Base-by-base conservation (phyloP, 2,113 vertebrate genomes). In the Microcebus ravelobensis region DNA sequence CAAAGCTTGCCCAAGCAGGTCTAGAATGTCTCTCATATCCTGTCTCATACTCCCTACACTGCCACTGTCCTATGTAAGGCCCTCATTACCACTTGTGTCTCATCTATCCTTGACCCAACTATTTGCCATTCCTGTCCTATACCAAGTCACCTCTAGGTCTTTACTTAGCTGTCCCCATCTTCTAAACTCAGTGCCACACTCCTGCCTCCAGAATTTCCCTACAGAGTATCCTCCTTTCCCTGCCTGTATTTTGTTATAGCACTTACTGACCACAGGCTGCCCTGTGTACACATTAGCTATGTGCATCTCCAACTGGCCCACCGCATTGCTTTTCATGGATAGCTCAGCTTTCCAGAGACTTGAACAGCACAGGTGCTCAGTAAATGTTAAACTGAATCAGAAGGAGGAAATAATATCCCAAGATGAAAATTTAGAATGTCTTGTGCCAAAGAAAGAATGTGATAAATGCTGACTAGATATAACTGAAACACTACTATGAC, bases 361-460 rank as follows among this genome's bases (percentile, higher is more conserved):
- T 73, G 71, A 86, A 34, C 6, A 85, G 70, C 59, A 76, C 67
- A 89, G 50, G 18, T 3, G 8, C 48, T 77, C 18, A 59, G 68
- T 39, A 89, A 95, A 92, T n/a, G 20, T 6, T 67, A 71, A 96
- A 50, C 39, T 52, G 39, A 86, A 81, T 90, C 42, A 83, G 79
- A 45, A 84, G 21, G 39, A 86, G 17, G 29, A 93, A 73, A 81
- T 10, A 3, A 13, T 42, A 81, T 34, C 39, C 27, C 52, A 91
- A 85, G 31, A 55, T 57, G 48, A 91, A 96, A 96, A 94, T 48
- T 5, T 90, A 77, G 39, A 95, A 86, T 63, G 29, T 76, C 55
- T 42, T 88, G 1, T 48, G 63, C 55, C 50, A 90, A 3, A 90
- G 57, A 94, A 94, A 91, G 8, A 80, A 71, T 55, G n/a, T 79